Conservation (phyloP, 1,140 invertebrate species). For the Listronotus bonariensis region DNA sequence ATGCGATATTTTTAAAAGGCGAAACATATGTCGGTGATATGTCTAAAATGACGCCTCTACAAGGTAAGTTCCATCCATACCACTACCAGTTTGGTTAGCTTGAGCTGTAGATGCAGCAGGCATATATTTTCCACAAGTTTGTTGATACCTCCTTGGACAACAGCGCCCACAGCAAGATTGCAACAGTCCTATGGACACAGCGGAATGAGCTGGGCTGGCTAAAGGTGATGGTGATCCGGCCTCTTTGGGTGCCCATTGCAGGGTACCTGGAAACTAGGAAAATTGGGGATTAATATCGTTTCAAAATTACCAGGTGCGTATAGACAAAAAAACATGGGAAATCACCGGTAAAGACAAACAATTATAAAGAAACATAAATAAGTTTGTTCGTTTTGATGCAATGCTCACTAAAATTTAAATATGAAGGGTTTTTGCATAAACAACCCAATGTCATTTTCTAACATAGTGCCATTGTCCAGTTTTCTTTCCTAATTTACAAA, state of each 20-base stretch:
- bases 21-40: constrained; percentile 32
- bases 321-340: too few species aligned
- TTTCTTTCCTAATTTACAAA: too few species aligned
- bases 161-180: constrained; percentile 85
- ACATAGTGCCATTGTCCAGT: too few species aligned
- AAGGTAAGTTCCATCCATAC: constrained; percentile 79
- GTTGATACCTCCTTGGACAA: constrained; percentile 86
- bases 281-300: constrained; percentile 15
- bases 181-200: constrained; percentile 74
- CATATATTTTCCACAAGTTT: constrained; percentile 83
- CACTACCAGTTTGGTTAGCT: constrained; percentile 76
- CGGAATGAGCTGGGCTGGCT: constrained; percentile 85
- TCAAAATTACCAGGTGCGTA: too few species aligned
- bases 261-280: constrained; percentile 64
- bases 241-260: constrained; percentile 91
- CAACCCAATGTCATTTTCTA: too few species aligned
- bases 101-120: constrained; percentile 75
- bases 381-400: not conserved
- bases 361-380: not conserved
- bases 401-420: too few species aligned
- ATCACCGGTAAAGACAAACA: not conserved
- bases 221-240: constrained; percentile 84
- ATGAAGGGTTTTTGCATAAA: too few species aligned
- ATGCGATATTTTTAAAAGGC: constrained; percentile 21
- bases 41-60: constrained; percentile 78